Base-by-base conservation (phyloP, 2,888 invertebrate genomes). In the Cataglyphis altisquamis region DNA sequence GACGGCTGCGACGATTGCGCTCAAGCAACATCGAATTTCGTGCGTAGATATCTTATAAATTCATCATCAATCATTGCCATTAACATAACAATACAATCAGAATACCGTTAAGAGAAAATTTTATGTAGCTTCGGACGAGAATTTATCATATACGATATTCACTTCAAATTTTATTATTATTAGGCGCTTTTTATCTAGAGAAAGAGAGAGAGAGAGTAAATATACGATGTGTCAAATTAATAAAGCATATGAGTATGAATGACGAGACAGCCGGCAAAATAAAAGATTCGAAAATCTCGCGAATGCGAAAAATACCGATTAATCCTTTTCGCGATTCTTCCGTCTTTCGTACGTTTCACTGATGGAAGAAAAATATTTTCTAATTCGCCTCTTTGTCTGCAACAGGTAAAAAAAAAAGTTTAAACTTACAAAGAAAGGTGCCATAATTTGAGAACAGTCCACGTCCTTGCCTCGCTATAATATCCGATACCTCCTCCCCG, bases 401-500 rank as follows among this genome's bases (percentile, higher is more conserved):
- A 48, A 52, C 85, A 85, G 88, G 84, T 88, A 88, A 84, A 86
- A 87, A 88, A 84, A 86, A 32, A 63, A 63, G 64, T 21, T 36
- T 48, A 41, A 21, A 15, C n/a, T 67, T 9, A 21, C 18, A 29
- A 55, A 55, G 48, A 52, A 8, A 52, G 6, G 18, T 12, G 36
- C 25, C 52, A 15, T 29, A n/a, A 1, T 39, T 29, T 41, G 9
- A 67, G 41, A 77, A 57, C 25, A 41, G 29, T n/a, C 39, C 18
- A 21, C 8, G 68, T 77, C 68, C 67, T 77, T 77, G 67, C n/a
- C 32, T 36, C 15, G 21, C 21, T 18, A 18, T 64, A 75, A 63
- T 48, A 63, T 29, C 67, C 29, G 12, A 55, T 41, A 66, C 25
- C 4, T 25, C 39, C 52, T 12, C 12, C 39, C 10, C n/a, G 9